phyloP scores from a whole-genome alignment of 2,888 invertebrate species.

The Sicus ferrugineus region DNA sequence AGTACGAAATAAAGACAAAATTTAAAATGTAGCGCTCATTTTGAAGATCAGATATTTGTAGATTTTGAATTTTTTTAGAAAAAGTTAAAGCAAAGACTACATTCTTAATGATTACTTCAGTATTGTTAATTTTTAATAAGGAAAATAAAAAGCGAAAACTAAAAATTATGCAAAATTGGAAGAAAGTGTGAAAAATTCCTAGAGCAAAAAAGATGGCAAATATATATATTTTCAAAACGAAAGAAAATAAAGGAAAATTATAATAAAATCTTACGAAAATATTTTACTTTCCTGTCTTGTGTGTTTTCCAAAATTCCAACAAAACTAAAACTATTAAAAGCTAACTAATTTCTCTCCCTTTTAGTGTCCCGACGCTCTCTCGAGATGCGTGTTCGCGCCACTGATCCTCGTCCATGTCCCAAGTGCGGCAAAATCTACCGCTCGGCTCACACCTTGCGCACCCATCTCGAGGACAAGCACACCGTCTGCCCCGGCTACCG shows the following conservation, averaged over 20 bases:
- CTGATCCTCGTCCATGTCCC: conserved; percentile 90
- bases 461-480: conserved; percentile 92
- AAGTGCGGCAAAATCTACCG: conserved; percentile 93
- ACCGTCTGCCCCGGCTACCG: conserved; percentile 92
- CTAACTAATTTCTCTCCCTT: conserved; percentile 36
- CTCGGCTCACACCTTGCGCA: conserved; percentile 88
- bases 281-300: background rate
- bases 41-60: conserved; percentile 6
- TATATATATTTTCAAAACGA: conserved; percentile 45
- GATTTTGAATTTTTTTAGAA: conserved; percentile 6
- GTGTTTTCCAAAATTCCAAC: background rate
- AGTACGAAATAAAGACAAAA: conserved; percentile 25
- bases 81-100: conserved; percentile 16
- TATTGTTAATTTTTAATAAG: conserved; percentile 38
- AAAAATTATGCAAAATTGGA: conserved; percentile 26
- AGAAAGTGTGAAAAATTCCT: conserved; percentile 25
- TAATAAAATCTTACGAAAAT: conserved; percentile 29
- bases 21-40: conserved; percentile 33
- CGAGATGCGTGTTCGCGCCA: conserved; percentile 88
- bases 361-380: conserved; percentile 79
- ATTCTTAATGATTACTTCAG: conserved; percentile 37
- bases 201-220: conserved; percentile 41
- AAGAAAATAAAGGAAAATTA: conserved; percentile 33
- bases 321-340: too few species aligned
- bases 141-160: too few species aligned